These are phyloP conservation scores for Morelia viridis DNA, from an alignment of 2,797 vertebrate species.

Conservation along the genomic window DNA sequence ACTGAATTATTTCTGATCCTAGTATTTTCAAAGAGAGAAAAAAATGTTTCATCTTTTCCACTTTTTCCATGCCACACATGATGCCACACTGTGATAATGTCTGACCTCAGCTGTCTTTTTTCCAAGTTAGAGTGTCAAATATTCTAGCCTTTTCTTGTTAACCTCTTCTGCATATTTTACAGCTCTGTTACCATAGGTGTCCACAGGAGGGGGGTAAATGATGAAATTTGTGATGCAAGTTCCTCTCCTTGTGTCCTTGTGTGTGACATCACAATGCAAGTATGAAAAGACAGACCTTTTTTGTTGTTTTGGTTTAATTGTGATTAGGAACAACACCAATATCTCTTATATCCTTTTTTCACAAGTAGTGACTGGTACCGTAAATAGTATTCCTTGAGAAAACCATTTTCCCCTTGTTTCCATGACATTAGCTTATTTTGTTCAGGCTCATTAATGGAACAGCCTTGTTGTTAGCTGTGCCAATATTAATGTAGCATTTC, in stretches of 20 bases:
- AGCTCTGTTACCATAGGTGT: not conserved
- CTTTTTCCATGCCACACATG: not conserved
- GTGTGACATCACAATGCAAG: not conserved
- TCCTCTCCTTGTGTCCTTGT: not conserved
- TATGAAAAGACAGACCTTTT: not conserved
- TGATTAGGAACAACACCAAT: not conserved
- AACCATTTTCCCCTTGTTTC: not conserved
- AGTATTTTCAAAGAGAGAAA: not conserved
- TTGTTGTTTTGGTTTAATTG: not conserved
- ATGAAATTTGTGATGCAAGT: not conserved
- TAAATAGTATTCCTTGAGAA: not conserved
- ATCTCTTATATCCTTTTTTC: not conserved
- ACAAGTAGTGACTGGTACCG: not conserved
- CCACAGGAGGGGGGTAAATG: not conserved
- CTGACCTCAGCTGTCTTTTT: not conserved
- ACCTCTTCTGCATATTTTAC: not conserved
- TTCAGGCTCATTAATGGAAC: not conserved
- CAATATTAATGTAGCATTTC: not conserved
- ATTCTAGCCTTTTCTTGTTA: not conserved
- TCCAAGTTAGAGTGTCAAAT: not conserved
- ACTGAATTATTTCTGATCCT: not conserved
- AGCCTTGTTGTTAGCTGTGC: not conserved
- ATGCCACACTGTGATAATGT: not conserved
- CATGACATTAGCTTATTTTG: not conserved
- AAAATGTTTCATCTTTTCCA: not conserved